These are phyloP conservation scores for Strix uralensis DNA, from an alignment of 2,113 vertebrate genomes.

Conservation along the genomic window DNA sequence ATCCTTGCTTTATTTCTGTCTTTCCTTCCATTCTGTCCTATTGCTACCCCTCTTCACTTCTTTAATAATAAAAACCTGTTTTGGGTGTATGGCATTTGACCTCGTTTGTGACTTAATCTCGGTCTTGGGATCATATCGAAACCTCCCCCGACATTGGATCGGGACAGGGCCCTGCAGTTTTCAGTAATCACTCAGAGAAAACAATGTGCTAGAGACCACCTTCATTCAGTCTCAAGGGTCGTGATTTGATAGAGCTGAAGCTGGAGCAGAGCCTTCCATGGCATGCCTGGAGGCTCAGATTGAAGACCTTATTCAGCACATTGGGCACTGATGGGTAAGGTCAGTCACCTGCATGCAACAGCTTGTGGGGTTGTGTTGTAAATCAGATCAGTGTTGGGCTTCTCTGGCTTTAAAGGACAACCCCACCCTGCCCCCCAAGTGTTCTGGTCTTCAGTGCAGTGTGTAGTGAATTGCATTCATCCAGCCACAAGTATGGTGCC, in stretches of 20 bases:
- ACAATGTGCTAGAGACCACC: background rate
- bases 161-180: background rate
- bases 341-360: background rate
- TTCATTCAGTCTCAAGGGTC: background rate
- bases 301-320: background rate
- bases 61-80: too few species aligned
- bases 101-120: too few species aligned
- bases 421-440: background rate
- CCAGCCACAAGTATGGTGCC: background rate
- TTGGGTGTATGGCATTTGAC: too few species aligned
- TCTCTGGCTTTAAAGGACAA: background rate
- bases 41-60: too few species aligned
- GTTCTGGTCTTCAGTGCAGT: background rate
- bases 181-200: background rate
- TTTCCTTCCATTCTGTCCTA: too few species aligned
- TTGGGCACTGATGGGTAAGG: rapidly evolving
- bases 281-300: background rate
- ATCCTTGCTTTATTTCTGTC: too few species aligned
- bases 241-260: background rate
- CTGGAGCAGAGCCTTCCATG: background rate
- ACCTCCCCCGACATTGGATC: too few species aligned
- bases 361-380: background rate
- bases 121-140: too few species aligned
- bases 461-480: background rate
- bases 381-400: background rate